A percentile compares a stretch with the other conserved stretches of the same genome.
phyloP scores from a whole-genome alignment of 2,888 invertebrate species.

The Spodoptera picta region DNA sequence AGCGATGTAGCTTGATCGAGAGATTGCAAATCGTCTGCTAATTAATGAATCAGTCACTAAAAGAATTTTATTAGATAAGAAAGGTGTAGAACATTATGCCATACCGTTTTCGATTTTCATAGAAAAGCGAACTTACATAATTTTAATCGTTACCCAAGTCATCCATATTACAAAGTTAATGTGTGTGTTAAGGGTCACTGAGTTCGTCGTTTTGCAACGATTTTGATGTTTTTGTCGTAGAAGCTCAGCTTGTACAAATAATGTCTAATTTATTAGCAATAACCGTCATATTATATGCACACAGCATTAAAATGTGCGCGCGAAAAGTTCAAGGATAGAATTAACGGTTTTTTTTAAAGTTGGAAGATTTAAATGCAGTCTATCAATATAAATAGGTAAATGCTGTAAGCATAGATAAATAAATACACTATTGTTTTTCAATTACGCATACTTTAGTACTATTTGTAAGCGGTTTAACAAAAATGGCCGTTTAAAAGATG shows the following conservation, averaged over 20 bases:
- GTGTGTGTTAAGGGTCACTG: conserved; percentile 11
- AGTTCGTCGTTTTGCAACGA: conserved; percentile 10
- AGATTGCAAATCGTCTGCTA: no score
- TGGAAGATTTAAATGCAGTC: conserved; percentile 10
- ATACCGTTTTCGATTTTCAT: not conserved
- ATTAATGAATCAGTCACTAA: no score
- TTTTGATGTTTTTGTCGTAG: conserved; percentile 19
- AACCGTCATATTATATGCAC: conserved; percentile 31
- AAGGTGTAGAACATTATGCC: not conserved
- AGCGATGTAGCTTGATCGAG: no score
- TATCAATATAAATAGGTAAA: not conserved
- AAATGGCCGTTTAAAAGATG: no score
- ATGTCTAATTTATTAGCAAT: conserved; percentile 42
- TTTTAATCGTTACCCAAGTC: conserved; percentile 3
- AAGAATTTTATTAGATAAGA: not conserved
- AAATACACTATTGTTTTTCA: no score
- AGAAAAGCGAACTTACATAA: conserved; percentile 1
- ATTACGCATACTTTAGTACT: not conserved
- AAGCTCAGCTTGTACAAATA: conserved; percentile 12
- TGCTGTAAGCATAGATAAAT: no score
- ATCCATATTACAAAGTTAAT: not conserved
- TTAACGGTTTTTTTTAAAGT: conserved; percentile 5
- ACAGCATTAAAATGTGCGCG: conserved; percentile 17
- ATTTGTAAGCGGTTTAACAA: no score
- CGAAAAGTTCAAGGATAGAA: conserved; percentile 40